Conservation (phyloP, 2,888 invertebrate species). For the Cepaea hortensis region DNA sequence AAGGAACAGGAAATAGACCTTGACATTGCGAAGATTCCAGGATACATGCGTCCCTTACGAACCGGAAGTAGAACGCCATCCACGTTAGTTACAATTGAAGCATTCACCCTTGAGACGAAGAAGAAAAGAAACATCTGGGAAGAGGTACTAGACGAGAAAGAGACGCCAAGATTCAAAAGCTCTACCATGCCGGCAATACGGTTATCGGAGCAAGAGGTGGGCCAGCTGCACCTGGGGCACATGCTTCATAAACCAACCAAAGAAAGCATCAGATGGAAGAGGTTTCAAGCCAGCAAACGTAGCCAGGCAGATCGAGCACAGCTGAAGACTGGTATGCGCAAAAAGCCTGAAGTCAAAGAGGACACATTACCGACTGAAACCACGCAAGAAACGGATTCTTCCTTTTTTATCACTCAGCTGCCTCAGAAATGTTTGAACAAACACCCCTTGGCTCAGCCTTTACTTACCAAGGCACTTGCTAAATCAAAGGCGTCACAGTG, state of each 20-base stretch:
- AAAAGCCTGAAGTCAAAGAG: no score
- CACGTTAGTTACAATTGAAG: conserved; percentile 67
- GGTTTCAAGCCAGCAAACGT: background rate
- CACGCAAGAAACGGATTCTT: background rate
- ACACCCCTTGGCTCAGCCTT: background rate
- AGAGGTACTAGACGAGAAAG: conserved; percentile 59
- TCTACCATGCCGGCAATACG: conserved; percentile 60
- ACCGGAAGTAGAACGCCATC: conserved; percentile 63
- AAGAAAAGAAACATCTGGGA: conserved; percentile 72
- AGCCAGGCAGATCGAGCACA: background rate
- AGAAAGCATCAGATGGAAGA: background rate
- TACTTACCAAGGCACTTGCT: background rate
- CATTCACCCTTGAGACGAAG: conserved; percentile 62
- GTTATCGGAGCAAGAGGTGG: conserved; percentile 59
- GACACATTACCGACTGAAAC: no score
- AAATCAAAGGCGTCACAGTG: background rate
- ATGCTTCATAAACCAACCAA: conserved; percentile 38
- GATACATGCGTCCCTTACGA: conserved; percentile 64
- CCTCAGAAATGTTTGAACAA: background rate
- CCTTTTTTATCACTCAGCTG: conserved; percentile 50
- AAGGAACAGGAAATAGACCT: conserved; percentile 33
- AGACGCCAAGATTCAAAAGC: conserved; percentile 60
- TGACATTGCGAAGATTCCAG: conserved; percentile 55
- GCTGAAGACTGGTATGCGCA: background rate
- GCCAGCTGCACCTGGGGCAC: conserved; percentile 53